Conservation (phyloP, 1,140 invertebrate species). For the Papilio polytes region DNA sequence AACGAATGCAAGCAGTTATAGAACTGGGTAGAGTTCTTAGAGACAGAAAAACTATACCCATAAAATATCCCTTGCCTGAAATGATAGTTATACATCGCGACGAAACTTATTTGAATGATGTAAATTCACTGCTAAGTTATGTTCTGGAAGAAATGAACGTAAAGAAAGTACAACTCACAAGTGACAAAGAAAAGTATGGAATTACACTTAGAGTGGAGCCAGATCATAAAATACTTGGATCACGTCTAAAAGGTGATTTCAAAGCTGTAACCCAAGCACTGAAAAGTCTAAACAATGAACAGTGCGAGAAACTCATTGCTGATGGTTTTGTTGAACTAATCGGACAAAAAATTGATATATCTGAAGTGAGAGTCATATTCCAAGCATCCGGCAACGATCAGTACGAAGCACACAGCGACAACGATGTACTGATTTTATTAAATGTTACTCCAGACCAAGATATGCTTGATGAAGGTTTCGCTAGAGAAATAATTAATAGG, state of each 20-base stretch:
- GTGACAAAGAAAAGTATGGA: slow-evolving; percentile 97
- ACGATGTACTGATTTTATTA: slow-evolving; percentile 92
- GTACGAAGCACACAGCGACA: slow-evolving; percentile 96
- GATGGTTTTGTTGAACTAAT: slow-evolving; percentile 89
- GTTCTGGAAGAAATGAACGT: slow-evolving; percentile 98
- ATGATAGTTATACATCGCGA: slow-evolving; percentile 97
- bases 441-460: slow-evolving; percentile 93
- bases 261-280: slow-evolving; percentile 94
- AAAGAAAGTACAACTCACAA: slow-evolving; percentile 93
- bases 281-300: slow-evolving; percentile 90
- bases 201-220: slow-evolving; percentile 97
- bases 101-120: slow-evolving; percentile 90
- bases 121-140: slow-evolving; percentile 93
- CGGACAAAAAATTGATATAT: slow-evolving; percentile 90
- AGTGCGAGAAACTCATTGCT: slow-evolving; percentile 91
- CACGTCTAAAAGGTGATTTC: slow-evolving; percentile 94
- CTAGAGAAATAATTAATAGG: slow-evolving; percentile 97
- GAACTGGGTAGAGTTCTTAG: slow-evolving; percentile 96
- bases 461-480: slow-evolving; percentile 96
- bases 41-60: slow-evolving; percentile 96
- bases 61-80: slow-evolving; percentile 98
- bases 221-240: slow-evolving; percentile 93
- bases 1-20: slow-evolving; percentile 97
- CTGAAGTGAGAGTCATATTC: slow-evolving; percentile 95
- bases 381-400: slow-evolving; percentile 86